Base-by-base conservation (phyloP, 30 jellyfish, hydroid and myxozoan genomes). In the Aurelia aurita complex sp. Pacific region DNA sequence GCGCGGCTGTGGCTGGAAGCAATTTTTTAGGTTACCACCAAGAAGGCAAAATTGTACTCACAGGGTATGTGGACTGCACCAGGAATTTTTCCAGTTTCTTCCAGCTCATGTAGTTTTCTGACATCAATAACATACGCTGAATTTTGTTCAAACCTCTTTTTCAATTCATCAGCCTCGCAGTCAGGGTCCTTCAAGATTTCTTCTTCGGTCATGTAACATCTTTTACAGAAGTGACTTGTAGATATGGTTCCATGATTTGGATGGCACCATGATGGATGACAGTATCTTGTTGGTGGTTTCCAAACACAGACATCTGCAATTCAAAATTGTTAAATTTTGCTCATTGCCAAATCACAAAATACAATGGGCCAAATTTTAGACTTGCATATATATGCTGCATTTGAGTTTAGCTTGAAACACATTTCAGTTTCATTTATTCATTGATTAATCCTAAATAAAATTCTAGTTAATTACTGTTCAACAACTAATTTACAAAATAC, bases 1-100 rank as follows among this genome's bases (percentile, higher is more conserved):
- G 29, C 29, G 29, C 29, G 29, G 29, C 29, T 23, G 29, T 55
- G 67, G 67, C 17, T 10, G 75, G 34, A 65, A 10, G 23, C 15
- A 35, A 11, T 67, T 23, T 15, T 33, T 10, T 10, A 42, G 57
- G 73, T 74, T 2, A 53, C 40, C 4, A 3, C 16, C 18, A 74
- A n/a, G 4, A 8, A 53, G 23, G 23, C 4, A 60, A 23, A 40
- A 52, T 38, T 38, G 5, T 19, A 70, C 97, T 53, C 67, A 88
- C 97, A 76, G 3, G 97, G 97, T 34, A 88, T 69, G 57, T 88
- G 64, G 40, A 88, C 42, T 2, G 97, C 88, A 12, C 92, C 97
- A 46, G 88, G 90, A 32, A 87, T 87, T 50, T 57, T 43, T 34
- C 97, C 97, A 61, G 90, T 80, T 75, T 88, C 90, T 38, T 63